Percentiles rank a stretch among this genome's conserved stretches.
Conservation (phyloP, 2,797 vertebrate species). For the Sardinella longiceps region DNA sequence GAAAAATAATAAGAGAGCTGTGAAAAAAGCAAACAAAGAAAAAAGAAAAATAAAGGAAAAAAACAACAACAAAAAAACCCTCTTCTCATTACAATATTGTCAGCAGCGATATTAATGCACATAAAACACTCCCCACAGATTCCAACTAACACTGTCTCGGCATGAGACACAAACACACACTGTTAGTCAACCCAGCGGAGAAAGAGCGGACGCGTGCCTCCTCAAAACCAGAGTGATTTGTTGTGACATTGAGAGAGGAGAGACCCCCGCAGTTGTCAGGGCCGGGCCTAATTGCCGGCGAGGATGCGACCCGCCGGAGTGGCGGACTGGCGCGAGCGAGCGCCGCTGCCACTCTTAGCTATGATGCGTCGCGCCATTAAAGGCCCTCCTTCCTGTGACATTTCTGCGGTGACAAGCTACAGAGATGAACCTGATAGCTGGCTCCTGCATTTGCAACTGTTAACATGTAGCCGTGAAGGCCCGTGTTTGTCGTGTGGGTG, state of each 20-base stretch:
- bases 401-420: constrained; percentile 89
- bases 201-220: constrained; percentile 69
- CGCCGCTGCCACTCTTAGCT: constrained; percentile 82
- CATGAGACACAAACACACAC: constrained; percentile 23
- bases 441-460: constrained; percentile 85
- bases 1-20: neutral
- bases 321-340: constrained; percentile 59
- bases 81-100: neutral
- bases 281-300: constrained; percentile 75
- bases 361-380: constrained; percentile 86
- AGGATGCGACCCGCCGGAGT: constrained; percentile 65
- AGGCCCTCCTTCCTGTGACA: constrained; percentile 86
- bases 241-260: constrained; percentile 72
- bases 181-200: constrained; percentile 65
- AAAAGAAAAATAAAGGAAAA: no score
- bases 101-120: neutral
- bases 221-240: constrained; percentile 72
- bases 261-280: constrained; percentile 65
- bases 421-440: constrained; percentile 85
- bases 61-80: neutral
- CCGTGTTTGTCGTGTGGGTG: constrained; percentile 67
- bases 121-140: neutral
- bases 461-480: constrained; percentile 79
- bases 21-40: no score
- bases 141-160: constrained; percentile 4